Conservation (phyloP, 1,140 invertebrate species). For the Macrostomum lignano region DNA sequence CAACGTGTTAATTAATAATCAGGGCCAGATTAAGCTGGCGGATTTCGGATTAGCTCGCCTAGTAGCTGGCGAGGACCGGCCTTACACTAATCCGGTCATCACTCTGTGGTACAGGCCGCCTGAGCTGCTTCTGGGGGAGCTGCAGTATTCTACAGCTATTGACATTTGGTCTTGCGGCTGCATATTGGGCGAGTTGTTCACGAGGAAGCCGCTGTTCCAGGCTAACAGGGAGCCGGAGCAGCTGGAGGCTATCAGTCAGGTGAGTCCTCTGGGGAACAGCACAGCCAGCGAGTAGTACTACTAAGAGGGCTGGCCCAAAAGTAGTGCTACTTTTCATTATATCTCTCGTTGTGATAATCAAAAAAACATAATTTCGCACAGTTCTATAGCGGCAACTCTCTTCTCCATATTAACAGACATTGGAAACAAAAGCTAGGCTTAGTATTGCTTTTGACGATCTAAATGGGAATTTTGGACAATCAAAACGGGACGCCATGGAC, state of each 20-base stretch:
- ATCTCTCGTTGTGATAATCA: no score
- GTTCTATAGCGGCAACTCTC: no score
- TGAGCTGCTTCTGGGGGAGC: constrained; percentile 77
- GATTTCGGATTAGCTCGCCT: constrained; percentile 88
- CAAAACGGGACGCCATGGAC: no score
- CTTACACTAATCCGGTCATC: constrained; percentile 90
- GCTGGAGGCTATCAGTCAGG: constrained; percentile 66
- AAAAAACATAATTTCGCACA: no score
- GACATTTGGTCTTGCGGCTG: constrained; percentile 93
- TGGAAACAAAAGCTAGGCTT: no score
- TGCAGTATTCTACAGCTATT: constrained; percentile 83
- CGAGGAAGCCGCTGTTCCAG: constrained; percentile 79
- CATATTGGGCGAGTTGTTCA: constrained; percentile 86
- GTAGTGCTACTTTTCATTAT: no score
- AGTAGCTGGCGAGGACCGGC: constrained; percentile 57
- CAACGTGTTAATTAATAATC: constrained; percentile 96
- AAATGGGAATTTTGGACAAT: no score
- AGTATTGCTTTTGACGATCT: no score
- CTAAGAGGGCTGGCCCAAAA: no score
- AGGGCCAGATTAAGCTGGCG: constrained; percentile 89
- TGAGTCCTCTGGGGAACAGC: no score
- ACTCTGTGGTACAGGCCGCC: constrained; percentile 95
- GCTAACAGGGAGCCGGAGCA: constrained; percentile 72
- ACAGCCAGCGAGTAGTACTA: no score
- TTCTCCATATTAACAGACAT: no score